Evolutionary conservation across 2,797 vertebrate genomes (phyloP).

Genomic region (Ficedula albicollis): DNA sequence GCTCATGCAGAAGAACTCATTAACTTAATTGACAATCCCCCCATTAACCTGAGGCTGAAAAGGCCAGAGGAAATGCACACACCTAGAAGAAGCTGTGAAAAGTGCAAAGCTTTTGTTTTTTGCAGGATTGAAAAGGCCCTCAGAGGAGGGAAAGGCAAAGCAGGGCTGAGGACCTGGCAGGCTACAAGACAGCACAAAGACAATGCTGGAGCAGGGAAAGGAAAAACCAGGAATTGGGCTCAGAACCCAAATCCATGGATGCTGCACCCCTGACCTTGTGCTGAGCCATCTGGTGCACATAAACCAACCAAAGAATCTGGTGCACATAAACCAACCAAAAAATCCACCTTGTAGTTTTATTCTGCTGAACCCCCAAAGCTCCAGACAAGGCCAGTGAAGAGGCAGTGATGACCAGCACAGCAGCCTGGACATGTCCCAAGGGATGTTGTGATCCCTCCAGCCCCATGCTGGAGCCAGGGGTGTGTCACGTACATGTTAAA

Average conservation of each 20-base stretch:
- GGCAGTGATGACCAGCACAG: background rate
- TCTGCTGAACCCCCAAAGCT: background rate
- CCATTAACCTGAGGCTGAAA: background rate
- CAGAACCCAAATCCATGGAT: accelerated
- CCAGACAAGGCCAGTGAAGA: background rate
- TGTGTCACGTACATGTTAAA: background rate
- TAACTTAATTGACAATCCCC: background rate
- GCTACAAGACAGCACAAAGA: background rate
- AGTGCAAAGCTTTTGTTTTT: background rate
- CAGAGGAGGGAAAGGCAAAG: background rate
- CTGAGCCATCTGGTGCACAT: background rate
- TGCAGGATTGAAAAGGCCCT: background rate
- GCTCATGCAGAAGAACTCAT: background rate
- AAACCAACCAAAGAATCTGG: background rate
- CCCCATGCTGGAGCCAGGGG: background rate
- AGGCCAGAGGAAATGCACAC: background rate
- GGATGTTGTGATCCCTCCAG: background rate
- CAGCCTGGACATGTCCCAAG: accelerated
- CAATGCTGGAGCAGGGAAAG: background rate
- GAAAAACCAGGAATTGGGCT: background rate
- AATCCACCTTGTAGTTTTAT: background rate
- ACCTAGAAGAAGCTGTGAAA: background rate
- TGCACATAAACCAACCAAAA: background rate
- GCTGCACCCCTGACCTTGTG: background rate
- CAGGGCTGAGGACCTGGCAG: background rate